Percentiles rank a stretch among this genome's conserved stretches.
phyloP scores from a whole-genome alignment of 2,797 vertebrate genomes.

The Neoniphon sammara region DNA sequence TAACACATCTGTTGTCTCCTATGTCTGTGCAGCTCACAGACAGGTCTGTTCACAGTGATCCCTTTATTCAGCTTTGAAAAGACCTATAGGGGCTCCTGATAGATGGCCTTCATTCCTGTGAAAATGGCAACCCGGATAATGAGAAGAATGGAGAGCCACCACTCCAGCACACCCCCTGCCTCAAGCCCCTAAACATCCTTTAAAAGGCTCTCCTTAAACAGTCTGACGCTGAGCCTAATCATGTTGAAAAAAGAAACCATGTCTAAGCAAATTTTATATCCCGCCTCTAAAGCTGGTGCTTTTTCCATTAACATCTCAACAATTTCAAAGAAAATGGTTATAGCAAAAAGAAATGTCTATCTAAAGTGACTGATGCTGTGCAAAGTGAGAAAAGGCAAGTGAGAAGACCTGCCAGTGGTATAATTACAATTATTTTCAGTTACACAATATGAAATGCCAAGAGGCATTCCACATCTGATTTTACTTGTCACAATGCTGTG shows the following conservation, averaged over 20 bases:
- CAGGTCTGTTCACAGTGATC: constrained; percentile 81
- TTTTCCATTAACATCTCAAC: constrained; percentile 51
- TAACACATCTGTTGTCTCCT: constrained; percentile 87
- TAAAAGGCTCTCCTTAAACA: constrained; percentile 79
- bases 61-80: constrained; percentile 84
- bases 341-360: too few relatives aligned
- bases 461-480: too few relatives aligned
- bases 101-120: constrained; percentile 86
- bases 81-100: constrained; percentile 82
- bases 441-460: too few relatives aligned
- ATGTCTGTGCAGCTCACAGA: constrained; percentile 83
- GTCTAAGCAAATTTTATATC: constrained; percentile 62
- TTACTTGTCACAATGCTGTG: too few relatives aligned
- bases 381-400: too few relatives aligned
- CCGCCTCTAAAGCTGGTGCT: constrained; percentile 29
- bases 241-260: constrained; percentile 55
- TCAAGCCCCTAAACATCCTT: constrained; percentile 63
- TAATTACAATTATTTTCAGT: too few relatives aligned
- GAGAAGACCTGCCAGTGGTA: too few relatives aligned
- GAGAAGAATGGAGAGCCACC: constrained; percentile 75
- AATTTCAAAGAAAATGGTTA: constrained; percentile 42
- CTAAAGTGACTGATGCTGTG: too few relatives aligned
- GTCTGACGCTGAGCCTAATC: constrained; percentile 74
- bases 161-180: constrained; percentile 61
- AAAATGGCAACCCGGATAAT: constrained; percentile 79